Percentiles rank a stretch among this genome's conserved stretches.
phyloP scores from a whole-genome alignment of 2,797 vertebrate species.

The Clarias laeviceps region DNA sequence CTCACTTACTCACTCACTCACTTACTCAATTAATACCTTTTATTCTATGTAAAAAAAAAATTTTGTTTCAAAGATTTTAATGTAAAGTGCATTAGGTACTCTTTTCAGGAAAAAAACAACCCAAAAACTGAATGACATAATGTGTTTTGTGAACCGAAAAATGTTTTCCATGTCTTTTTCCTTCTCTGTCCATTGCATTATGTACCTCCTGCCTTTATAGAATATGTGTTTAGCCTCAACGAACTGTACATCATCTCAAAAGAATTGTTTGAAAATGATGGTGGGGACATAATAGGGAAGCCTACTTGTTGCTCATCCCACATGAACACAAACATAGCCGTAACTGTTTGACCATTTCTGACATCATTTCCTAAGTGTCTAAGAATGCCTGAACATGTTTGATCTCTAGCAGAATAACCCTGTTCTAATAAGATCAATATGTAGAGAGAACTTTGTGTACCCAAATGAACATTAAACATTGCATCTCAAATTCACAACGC shows the following conservation, averaged over 20 bases:
- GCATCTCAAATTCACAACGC: conserved; percentile 37
- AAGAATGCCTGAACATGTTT: conserved; percentile 33
- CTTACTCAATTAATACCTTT: conserved; percentile 23
- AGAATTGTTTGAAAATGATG: conserved; percentile 4
- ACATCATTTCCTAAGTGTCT: conserved; percentile 34
- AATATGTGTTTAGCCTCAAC: not conserved
- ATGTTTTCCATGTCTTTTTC: not conserved
- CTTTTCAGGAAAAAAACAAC: not conserved
- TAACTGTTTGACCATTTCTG: conserved; percentile 12
- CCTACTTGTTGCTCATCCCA: not conserved
- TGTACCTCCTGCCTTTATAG: not conserved
- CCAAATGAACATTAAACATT: conserved; percentile 37
- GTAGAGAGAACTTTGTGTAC: conserved; percentile 41
- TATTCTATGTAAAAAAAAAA: not conserved
- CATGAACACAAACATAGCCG: conserved; percentile 21
- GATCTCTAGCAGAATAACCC: conserved; percentile 2
- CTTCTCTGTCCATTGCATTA: not conserved
- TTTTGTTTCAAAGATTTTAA: conserved; percentile 2
- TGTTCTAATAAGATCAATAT: conserved; percentile 48
- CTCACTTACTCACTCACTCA: conserved; percentile 32
- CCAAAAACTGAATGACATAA: not conserved
- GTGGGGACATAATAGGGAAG: not conserved
- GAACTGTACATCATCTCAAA: not conserved
- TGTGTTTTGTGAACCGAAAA: conserved; percentile 3
- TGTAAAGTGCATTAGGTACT: not conserved